A percentile compares a stretch with the other conserved stretches of the same genome.
These are phyloP conservation scores for Sciurus vulgaris DNA, from an alignment of 2,797 vertebrate species.

Conservation along the genomic window DNA sequence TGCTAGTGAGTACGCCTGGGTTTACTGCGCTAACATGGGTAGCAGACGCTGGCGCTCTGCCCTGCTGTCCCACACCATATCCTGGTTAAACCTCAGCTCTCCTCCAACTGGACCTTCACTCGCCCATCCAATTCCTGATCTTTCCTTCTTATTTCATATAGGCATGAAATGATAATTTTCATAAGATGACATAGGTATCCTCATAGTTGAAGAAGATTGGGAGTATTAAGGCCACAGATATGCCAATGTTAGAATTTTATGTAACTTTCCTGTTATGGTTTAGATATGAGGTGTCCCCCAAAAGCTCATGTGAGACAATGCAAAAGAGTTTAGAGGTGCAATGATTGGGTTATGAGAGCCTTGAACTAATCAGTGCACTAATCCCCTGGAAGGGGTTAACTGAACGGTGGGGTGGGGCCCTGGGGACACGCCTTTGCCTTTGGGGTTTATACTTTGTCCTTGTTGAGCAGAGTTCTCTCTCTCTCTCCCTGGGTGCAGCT, in stretches of 20 bases:
- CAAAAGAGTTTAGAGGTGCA: too few species aligned
- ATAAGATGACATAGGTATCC: neutral
- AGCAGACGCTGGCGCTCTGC: neutral
- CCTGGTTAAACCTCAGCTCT: neutral
- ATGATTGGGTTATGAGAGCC: too few species aligned
- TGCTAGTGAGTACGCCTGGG: neutral
- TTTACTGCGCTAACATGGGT: neutral
- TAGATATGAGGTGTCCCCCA: too few species aligned
- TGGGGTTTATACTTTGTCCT: too few species aligned
- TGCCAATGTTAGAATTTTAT: neutral
- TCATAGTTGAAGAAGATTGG: neutral
- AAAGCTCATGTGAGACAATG: too few species aligned
- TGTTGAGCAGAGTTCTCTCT: too few species aligned
- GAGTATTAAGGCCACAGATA: neutral
- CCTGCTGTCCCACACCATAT: neutral
- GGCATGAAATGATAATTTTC: neutral
- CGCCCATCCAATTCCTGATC: neutral
- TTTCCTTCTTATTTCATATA: neutral
- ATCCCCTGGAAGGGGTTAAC: too few species aligned
- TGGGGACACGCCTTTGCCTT: too few species aligned
- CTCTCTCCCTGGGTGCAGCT: too few species aligned
- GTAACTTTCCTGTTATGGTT: too few species aligned
- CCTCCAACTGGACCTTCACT: neutral
- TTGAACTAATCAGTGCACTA: too few species aligned
- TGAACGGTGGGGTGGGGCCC: too few species aligned